phyloP scores from a whole-genome alignment of 1,140 invertebrate species.

The Drosophila hydei region DNA sequence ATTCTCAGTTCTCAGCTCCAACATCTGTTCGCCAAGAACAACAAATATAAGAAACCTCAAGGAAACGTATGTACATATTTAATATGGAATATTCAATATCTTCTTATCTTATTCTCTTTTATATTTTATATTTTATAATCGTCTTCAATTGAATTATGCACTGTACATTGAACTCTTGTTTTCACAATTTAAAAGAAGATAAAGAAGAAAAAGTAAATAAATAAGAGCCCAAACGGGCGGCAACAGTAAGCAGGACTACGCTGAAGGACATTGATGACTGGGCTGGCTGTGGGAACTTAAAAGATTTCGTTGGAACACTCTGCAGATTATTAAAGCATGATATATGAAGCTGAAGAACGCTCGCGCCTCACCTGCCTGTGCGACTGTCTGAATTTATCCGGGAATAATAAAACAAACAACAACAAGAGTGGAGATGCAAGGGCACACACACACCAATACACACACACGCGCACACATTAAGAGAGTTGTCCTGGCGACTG shows the following conservation, averaged over 20 bases:
- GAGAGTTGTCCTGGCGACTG: constrained; percentile 61
- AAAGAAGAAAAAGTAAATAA: neutral
- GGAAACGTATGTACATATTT: constrained; percentile 1
- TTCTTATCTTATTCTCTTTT: neutral
- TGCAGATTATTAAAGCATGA: constrained; percentile 41
- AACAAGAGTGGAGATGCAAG: constrained; percentile 18
- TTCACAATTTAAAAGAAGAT: neutral
- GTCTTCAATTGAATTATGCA: constrained; percentile 21
- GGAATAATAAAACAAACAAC: constrained; percentile 5
- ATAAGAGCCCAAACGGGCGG: neutral
- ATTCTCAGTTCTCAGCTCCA: neutral
- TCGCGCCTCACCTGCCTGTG: constrained; percentile 6
- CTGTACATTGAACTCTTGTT: constrained; percentile 23
- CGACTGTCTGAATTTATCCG: constrained; percentile 18
- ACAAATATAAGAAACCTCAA: neutral
- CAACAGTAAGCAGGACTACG: neutral
- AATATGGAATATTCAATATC: neutral
- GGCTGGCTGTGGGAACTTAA: constrained; percentile 7
- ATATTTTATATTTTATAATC: constrained; percentile 7
- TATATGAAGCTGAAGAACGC: constrained; percentile 36
- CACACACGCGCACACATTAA: constrained; percentile 13
- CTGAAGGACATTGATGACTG: neutral
- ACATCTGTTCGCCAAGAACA: neutral
- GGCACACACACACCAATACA: constrained; percentile 15
- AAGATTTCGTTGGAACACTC: constrained; percentile 27